A percentile compares a stretch with the other conserved stretches of the same genome.
Conservation (phyloP, 2,797 vertebrate genomes). For the Choloepus didactylus region DNA sequence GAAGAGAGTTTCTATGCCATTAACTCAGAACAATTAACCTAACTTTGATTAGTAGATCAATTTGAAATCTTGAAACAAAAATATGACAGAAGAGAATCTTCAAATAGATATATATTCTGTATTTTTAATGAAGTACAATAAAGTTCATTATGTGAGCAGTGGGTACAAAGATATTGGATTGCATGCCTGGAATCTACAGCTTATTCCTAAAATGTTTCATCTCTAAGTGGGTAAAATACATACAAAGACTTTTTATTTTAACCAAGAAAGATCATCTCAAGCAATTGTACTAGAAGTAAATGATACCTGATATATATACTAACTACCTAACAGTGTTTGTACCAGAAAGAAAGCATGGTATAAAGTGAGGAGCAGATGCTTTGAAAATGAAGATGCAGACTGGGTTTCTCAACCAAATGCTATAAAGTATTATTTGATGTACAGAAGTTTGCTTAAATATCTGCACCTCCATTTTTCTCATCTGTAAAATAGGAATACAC, state of each 20-base stretch:
- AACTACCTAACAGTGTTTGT: neutral
- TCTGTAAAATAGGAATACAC: neutral
- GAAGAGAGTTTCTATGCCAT: neutral
- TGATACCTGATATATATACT: neutral
- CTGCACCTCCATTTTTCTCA: neutral
- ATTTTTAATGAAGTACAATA: conserved; percentile 37
- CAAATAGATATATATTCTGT: neutral
- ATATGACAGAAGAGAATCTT: conserved; percentile 39
- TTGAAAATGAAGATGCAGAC: neutral
- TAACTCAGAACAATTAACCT: neutral
- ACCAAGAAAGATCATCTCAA: neutral
- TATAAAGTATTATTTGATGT: neutral
- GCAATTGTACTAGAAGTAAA: neutral
- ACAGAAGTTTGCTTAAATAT: neutral
- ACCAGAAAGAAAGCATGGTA: neutral
- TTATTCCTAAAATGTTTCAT: neutral
- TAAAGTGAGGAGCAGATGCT: neutral
- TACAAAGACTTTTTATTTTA: neutral
- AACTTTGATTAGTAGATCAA: conserved; percentile 17
- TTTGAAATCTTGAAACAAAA: conserved; percentile 42
- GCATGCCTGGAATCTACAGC: neutral
- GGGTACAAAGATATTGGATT: neutral
- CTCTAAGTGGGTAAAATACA: neutral
- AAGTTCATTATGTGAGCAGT: conserved; percentile 27
- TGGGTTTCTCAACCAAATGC: neutral